phyloP scores from a whole-genome alignment of 2,797 vertebrate genomes.

The Emys orbicularis region DNA sequence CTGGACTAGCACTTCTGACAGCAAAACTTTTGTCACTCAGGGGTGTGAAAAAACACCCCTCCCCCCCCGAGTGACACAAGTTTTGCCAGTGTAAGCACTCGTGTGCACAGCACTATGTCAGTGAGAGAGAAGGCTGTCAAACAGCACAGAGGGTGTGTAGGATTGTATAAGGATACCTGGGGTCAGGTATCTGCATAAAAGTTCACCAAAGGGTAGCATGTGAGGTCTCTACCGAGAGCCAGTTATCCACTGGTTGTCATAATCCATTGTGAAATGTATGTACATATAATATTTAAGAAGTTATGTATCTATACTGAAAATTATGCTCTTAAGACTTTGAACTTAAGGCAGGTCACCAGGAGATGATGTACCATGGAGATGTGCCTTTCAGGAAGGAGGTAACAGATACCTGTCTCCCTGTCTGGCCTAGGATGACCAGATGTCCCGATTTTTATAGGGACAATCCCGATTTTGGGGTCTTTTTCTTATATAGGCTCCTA shows the following conservation, averaged over 20 bases:
- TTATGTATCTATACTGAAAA: not conserved
- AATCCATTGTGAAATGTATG: not conserved
- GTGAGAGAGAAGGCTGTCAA: not conserved
- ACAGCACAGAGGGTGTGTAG: not conserved
- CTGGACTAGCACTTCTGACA: no score
- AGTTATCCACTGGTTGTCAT: not conserved
- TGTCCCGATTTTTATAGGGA: no score
- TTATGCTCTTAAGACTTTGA: not conserved
- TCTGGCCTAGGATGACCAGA: not conserved
- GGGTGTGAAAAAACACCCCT: no score
- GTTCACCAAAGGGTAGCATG: not conserved
- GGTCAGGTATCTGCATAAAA: not conserved
- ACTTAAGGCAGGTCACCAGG: not conserved
- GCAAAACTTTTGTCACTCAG: no score
- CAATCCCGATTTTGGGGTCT: no score
- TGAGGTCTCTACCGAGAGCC: not conserved
- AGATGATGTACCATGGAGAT: not conserved
- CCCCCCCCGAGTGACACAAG: no score
- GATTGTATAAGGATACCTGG: not conserved
- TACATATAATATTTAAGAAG: not conserved
- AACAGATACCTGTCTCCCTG: not conserved
- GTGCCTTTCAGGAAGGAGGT: not conserved
- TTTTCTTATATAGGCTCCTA: no score
- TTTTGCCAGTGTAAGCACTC: no score
- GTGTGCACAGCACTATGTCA: no score